Evolutionary conservation across 2,888 invertebrate genomes (phyloP).

Genomic region (Thereva unica): DNA sequence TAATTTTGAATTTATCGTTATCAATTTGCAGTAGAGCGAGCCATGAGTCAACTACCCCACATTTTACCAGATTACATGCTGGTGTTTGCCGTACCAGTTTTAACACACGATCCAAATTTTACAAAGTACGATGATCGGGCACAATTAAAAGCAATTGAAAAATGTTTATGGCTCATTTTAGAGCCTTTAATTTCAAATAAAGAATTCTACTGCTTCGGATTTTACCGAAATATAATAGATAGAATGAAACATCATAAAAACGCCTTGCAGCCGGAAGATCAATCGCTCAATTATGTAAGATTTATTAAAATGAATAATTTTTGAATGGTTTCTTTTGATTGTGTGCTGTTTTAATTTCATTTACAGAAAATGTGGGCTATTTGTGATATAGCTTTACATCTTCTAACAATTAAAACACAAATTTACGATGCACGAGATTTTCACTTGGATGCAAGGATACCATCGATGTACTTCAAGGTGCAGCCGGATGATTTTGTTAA

Average conservation of each 20-base stretch:
- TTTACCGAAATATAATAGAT: conserved; percentile 91
- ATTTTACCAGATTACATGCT: conserved; percentile 97
- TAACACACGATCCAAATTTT: conserved; percentile 90
- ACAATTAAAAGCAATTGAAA: conserved; percentile 78
- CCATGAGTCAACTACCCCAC: conserved; percentile 77
- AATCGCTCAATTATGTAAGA: conserved; percentile 79
- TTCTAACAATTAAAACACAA: conserved; percentile 84
- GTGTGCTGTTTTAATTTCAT: conserved; percentile 39
- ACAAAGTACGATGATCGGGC: conserved; percentile 73
- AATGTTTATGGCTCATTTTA: conserved; percentile 91
- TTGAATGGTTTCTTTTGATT: neutral
- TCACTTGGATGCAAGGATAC: conserved; percentile 82
- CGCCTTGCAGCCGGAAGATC: conserved; percentile 81
- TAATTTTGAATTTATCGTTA: conserved; percentile 6
- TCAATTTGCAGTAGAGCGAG: conserved; percentile 64
- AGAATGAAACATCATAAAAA: conserved; percentile 94
- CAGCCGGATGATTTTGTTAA: conserved; percentile 74
- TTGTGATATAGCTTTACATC: conserved; percentile 91
- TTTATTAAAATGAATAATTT: conserved; percentile 35
- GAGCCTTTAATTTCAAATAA: conserved; percentile 92
- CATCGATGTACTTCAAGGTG: conserved; percentile 86
- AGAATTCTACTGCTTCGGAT: conserved; percentile 92
- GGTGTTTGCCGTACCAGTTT: conserved; percentile 92
- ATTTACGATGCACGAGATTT: conserved; percentile 90
- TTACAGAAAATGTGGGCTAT: conserved; percentile 93